These are phyloP conservation scores for Propsilocerus akamusi DNA, from an alignment of 1,140 invertebrate genomes.

Conservation along the genomic window DNA sequence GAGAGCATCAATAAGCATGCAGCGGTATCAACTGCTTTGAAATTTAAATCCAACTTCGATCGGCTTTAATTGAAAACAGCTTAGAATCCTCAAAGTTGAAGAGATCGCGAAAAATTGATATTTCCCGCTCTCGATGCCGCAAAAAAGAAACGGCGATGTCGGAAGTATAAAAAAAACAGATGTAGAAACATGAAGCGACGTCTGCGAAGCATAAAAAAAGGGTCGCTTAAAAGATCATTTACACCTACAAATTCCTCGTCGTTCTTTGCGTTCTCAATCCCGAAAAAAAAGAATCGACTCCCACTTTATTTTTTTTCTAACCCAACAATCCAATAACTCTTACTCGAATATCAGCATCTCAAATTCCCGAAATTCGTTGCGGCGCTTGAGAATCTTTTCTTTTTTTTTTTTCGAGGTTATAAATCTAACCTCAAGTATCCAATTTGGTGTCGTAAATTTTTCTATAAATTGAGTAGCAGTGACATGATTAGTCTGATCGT, in stretches of 20 bases:
- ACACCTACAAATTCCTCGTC: neutral
- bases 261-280: neutral
- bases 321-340: neutral
- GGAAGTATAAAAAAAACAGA: neutral
- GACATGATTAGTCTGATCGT: no score
- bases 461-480: no score
- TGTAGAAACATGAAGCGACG: neutral
- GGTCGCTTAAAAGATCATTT: neutral
- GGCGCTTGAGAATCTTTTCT: neutral
- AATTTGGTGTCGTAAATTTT: neutral
- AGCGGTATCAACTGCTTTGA: no score
- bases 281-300: neutral
- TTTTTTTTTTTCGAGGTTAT: neutral
- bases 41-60: no score
- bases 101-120: no score
- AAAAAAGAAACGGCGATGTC: neutral
- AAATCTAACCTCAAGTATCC: neutral
- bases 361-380: constrained; percentile 1
- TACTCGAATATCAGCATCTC: neutral
- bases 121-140: no score
- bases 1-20: no score
- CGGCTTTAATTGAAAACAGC: no score
- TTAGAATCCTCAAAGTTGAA: no score
- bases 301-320: neutral
- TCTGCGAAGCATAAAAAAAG: neutral